Base-by-base conservation (phyloP, 2,888 invertebrate genomes). In the Sepiola atlantica region DNA sequence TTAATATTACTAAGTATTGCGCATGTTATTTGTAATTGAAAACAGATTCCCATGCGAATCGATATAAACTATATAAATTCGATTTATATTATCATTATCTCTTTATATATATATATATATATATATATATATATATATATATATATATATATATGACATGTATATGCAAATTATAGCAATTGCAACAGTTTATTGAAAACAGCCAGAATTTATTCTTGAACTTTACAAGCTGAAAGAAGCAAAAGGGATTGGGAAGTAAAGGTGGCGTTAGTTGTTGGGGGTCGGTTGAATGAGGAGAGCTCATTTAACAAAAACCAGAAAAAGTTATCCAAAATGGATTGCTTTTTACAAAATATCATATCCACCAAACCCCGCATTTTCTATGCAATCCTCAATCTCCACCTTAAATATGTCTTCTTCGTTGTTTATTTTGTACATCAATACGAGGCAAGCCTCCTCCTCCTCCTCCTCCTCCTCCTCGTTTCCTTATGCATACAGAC, bases 321-420 rank as follows among this genome's bases (percentile, higher is more conserved):
- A 77, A 77, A 77, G n/a, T 77, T 77, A 77, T 77, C 77, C n/a
- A 77, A 77, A 18, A 77, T 77, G n/a, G 77, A 77, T 77, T 77
- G 77, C 77, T 77, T 77, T 77, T 77, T 45, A 45, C 77, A 77
- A 77, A 77, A 77, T 77, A 77, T 77, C 77, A 77, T 12, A 77
- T 77, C n/a, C 77, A 77, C 77, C 77, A 77, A 45, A 77, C 77
- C 77, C 32, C n/a, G 77, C n/a, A 77, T 77, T 32, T 77, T 77
- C 77, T 77, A 1, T 3, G 32, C 77, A 32, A 77, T 77, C 77
- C 77, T n/a, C n/a, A 77, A 32, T 14, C 16, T 77, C 32, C 16
- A 14, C n/a, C 32, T 77, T 12, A 3, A 32, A 45, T 77, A 14
- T 0, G n/a, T 77, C n/a, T n/a, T n/a, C 6, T 77, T n/a, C n/a